Evolutionary conservation across 2,797 vertebrate species (phyloP).

Genomic region (Dendrocincla tyrannina): DNA sequence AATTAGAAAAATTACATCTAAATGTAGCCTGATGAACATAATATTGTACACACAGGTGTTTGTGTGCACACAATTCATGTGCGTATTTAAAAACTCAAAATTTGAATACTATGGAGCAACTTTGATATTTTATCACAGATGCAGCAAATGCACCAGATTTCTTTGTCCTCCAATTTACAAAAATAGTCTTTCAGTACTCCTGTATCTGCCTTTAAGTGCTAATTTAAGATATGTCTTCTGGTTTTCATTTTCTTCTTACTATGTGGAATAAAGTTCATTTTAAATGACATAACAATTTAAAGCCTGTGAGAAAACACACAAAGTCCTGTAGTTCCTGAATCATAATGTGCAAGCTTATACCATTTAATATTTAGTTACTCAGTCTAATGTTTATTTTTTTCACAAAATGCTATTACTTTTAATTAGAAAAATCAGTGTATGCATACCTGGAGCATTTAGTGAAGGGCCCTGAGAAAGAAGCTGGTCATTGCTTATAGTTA

Average conservation of each 20-base stretch:
- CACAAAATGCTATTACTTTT: background rate
- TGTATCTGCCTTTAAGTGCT: background rate
- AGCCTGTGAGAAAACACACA: background rate
- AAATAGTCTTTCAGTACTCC: background rate
- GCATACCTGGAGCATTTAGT: slow-evolving; percentile 80
- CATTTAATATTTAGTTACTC: background rate
- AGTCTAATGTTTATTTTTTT: background rate
- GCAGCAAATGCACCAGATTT: background rate
- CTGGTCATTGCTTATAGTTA: slow-evolving; percentile 87
- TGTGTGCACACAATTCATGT: background rate
- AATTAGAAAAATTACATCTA: background rate
- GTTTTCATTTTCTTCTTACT: background rate
- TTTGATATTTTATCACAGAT: background rate
- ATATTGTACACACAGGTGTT: background rate
- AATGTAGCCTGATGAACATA: background rate
- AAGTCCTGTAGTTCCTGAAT: background rate
- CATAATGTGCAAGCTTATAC: background rate
- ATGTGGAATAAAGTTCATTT: background rate
- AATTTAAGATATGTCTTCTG: background rate
- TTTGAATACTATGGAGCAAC: background rate
- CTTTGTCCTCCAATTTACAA: background rate
- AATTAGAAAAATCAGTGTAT: background rate
- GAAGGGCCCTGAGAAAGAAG: slow-evolving; percentile 85
- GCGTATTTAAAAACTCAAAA: background rate
- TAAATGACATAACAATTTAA: background rate